A percentile compares a stretch with the other conserved stretches of the same genome.
Evolutionary conservation across 2,888 invertebrate species (phyloP).

Genomic region (Pollenia griseotomentosa): DNA sequence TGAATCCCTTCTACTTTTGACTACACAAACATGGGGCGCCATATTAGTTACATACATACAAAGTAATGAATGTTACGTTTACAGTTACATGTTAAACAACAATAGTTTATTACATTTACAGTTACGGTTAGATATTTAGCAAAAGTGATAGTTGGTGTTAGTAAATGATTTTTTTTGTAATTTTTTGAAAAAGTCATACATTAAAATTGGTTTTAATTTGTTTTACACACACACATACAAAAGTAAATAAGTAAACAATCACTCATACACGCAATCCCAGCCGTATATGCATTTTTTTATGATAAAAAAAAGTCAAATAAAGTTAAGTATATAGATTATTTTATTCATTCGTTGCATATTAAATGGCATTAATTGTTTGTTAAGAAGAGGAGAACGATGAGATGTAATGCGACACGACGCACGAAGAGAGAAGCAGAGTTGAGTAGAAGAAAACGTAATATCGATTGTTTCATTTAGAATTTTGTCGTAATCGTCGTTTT

Average conservation of each 20-base stretch:
- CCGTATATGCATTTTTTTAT: conserved; percentile 1
- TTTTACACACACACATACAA: conserved; percentile 33
- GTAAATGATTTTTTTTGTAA: background rate
- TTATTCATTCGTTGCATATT: conserved; percentile 41
- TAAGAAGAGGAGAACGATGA: background rate
- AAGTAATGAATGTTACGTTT: conserved; percentile 48
- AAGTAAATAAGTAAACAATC: background rate
- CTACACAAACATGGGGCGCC: conserved; percentile 66
- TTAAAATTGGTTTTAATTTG: background rate
- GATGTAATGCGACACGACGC: background rate
- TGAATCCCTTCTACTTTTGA: conserved; percentile 62
- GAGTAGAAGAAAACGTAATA: conserved; percentile 2
- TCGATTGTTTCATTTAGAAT: conserved; percentile 42
- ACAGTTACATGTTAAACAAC: conserved; percentile 4
- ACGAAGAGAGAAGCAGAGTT: background rate
- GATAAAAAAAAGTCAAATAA: conserved; percentile 1
- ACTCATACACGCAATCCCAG: background rate
- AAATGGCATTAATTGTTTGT: conserved; percentile 29
- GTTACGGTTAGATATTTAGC: conserved; percentile 19
- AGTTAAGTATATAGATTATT: conserved; percentile 38
- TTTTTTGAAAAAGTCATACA: conserved; percentile 4
- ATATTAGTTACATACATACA: conserved; percentile 51
- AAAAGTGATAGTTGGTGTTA: conserved; percentile 7
- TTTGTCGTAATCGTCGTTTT: conserved; percentile 43
- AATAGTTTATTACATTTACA: too few species aligned